These are phyloP conservation scores for Dinocampus coccinellae DNA, from an alignment of 2,888 invertebrate genomes.

Conservation along the genomic window DNA sequence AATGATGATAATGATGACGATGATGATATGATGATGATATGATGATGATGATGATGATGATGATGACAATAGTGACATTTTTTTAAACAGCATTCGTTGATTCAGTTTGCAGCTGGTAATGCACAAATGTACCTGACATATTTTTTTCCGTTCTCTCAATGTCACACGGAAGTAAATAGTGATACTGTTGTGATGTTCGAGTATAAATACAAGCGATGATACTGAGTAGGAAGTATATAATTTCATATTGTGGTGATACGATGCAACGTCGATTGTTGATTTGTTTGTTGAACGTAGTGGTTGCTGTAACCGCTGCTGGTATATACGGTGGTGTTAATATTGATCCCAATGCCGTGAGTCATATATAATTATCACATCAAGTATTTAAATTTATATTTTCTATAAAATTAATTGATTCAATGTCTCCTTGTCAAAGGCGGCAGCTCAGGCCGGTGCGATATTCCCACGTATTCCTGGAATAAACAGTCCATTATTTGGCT, in stretches of 20 bases:
- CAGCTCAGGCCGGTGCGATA: conserved; percentile 31
- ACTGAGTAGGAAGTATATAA: conserved; percentile 34
- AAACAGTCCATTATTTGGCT: conserved; percentile 39
- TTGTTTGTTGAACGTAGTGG: conserved; percentile 48
- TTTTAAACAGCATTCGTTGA: conserved; percentile 23
- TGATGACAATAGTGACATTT: conserved; percentile 31
- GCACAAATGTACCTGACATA: conserved; percentile 47
- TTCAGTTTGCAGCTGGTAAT: conserved; percentile 31
- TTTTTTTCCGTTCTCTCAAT: conserved; percentile 29
- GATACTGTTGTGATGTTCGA: neutral
- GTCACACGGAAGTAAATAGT: conserved; percentile 38
- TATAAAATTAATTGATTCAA: neutral
- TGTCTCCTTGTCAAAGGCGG: conserved; percentile 38
- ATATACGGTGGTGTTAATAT: conserved; percentile 45
- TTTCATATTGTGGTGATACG: conserved; percentile 8
- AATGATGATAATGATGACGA: neutral
- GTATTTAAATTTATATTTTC: no score
- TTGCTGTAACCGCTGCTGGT: conserved; percentile 48
- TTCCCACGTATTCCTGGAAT: conserved; percentile 47
- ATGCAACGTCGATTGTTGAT: conserved; percentile 34
- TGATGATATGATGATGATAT: neutral
- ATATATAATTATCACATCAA: neutral
- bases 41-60: conserved; percentile 31
- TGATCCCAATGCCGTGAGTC: conserved; percentile 37
- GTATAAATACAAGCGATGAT: conserved; percentile 49